These are phyloP conservation scores for Bombyx mandarina DNA, from an alignment of 1,140 invertebrate genomes.

Conservation along the genomic window DNA sequence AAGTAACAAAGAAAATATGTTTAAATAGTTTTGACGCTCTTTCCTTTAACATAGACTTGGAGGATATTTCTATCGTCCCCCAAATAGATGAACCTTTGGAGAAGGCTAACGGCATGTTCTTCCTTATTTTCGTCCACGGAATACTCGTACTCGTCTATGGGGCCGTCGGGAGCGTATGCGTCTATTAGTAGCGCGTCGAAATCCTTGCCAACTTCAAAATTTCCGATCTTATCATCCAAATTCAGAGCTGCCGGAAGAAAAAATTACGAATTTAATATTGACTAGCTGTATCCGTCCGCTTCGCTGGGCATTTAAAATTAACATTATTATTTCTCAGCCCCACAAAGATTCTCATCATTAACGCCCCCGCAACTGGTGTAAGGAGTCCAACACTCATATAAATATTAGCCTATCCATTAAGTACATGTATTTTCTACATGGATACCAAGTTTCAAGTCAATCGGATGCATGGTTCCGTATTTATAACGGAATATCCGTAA, in stretches of 20 bases:
- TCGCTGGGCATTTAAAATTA: too few relatives aligned
- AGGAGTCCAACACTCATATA: too few relatives aligned
- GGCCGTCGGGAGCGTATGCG: conserved; percentile 68
- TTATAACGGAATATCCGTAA: too few relatives aligned
- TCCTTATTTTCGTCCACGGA: conserved; percentile 21
- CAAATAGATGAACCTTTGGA: conserved; percentile 87
- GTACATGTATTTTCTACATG: too few relatives aligned
- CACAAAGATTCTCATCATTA: too few relatives aligned
- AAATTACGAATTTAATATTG: background rate
- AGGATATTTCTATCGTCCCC: conserved; percentile 89
- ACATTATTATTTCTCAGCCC: too few relatives aligned
- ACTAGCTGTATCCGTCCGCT: too few relatives aligned
- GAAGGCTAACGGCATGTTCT: conserved; percentile 68
- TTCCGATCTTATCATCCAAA: conserved; percentile 82
- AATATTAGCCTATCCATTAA: too few relatives aligned
- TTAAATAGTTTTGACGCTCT: conserved; percentile 44
- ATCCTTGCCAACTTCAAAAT: conserved; percentile 84
- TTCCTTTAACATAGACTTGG: conserved; percentile 83
- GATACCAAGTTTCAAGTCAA: too few relatives aligned
- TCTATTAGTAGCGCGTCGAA: conserved; percentile 88
- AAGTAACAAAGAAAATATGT: background rate
- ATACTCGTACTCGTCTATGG: conserved; percentile 68
- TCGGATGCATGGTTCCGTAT: too few relatives aligned
- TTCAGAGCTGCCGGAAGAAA: conserved; percentile 76
- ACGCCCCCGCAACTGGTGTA: too few relatives aligned